Conservation (phyloP, 2,797 vertebrate genomes). For the Capromys pilorides region DNA sequence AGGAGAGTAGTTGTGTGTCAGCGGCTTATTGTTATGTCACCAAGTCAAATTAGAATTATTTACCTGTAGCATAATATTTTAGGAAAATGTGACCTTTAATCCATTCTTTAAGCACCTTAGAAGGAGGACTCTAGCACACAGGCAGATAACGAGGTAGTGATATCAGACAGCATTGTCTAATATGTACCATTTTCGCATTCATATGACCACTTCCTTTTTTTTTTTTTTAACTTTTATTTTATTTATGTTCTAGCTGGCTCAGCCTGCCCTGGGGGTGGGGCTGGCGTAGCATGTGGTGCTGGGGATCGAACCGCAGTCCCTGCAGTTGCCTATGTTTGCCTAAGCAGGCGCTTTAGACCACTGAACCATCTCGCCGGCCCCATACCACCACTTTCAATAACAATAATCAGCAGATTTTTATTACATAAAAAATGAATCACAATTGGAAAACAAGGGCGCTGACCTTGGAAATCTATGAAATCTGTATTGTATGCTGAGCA, state of each 20-base stretch:
- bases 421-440: not conserved
- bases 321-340: too few relatives aligned
- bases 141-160: constrained; percentile 39
- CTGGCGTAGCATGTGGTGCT: too few relatives aligned
- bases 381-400: not conserved
- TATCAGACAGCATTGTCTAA: constrained; percentile 36
- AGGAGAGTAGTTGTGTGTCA: not conserved
- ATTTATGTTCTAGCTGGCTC: too few relatives aligned
- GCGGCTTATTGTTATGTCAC: constrained; percentile 10
- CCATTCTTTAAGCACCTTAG: constrained; percentile 18
- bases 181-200: constrained; percentile 50
- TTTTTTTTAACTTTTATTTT: too few relatives aligned
- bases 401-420: constrained; percentile 8
- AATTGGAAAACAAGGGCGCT: not conserved
- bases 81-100: constrained; percentile 50
- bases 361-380: too few relatives aligned
- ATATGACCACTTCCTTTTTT: not conserved
- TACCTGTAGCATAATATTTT: constrained; percentile 33
- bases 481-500: constrained; percentile 17
- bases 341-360: too few relatives aligned
- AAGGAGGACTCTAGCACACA: not conserved
- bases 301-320: too few relatives aligned
- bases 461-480: not conserved
- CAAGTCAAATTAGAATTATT: constrained; percentile 25
- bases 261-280: too few relatives aligned